Conservation (phyloP, 2,888 invertebrate genomes). For the Ceramica pisi region DNA sequence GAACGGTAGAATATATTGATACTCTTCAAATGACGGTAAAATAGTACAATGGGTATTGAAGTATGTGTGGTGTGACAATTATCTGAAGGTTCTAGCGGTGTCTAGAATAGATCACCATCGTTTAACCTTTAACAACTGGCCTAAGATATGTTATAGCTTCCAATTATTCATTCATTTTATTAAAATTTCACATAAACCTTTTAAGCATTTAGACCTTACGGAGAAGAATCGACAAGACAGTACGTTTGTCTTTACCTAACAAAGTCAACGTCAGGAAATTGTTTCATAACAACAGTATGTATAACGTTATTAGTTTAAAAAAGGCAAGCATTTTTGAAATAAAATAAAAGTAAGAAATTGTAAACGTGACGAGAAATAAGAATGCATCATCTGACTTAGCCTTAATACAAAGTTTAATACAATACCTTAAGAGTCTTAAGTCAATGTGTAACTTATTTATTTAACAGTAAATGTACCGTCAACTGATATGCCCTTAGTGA, state of each 20-base stretch:
- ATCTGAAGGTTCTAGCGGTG: neutral
- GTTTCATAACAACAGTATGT: no score
- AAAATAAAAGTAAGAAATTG: no score
- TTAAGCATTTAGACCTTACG: no score
- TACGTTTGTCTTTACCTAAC: no score
- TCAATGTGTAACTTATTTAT: neutral
- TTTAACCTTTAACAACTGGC: constrained; percentile 13
- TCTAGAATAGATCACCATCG: constrained; percentile 35
- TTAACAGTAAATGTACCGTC: neutral
- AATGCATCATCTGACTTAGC: neutral
- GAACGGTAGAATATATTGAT: constrained; percentile 22
- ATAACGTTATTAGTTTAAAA: no score
- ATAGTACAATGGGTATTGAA: neutral
- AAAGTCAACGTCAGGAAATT: no score
- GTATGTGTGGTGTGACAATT: neutral
- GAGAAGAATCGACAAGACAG: no score
- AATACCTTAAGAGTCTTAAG: neutral
- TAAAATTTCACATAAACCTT: no score
- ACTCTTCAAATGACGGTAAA: constrained; percentile 31
- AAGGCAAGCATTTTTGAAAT: no score
- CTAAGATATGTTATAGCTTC: neutral
- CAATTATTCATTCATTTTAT: neutral
- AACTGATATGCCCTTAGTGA: neutral
- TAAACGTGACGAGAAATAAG: neutral
- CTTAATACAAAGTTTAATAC: neutral